phyloP scores from a whole-genome alignment of 2,113 vertebrate species.

The Antechinus flavipes region DNA sequence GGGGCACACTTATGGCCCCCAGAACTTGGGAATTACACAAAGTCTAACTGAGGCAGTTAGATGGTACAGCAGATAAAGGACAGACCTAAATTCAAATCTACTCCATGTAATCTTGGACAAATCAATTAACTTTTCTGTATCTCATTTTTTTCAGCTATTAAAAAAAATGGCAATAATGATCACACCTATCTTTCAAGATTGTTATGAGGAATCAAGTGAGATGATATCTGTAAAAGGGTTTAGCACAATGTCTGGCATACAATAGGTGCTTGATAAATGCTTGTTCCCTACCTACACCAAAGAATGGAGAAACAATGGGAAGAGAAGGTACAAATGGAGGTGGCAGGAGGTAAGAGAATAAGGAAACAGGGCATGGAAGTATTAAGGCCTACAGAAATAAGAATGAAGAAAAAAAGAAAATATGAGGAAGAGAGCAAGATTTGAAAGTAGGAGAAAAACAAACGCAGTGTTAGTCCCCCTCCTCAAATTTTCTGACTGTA shows the following conservation, averaged over 20 bases:
- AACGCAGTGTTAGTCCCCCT: not conserved
- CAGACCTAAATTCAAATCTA: not conserved
- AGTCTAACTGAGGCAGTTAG: not conserved
- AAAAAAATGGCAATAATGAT: not conserved
- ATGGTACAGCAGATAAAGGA: not conserved
- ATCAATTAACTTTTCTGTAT: not conserved
- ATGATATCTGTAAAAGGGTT: not conserved
- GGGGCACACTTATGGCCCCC: not conserved
- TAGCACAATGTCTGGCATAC: not conserved
- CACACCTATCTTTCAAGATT: not conserved
- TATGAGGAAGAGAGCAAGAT: not conserved
- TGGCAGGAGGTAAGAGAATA: not conserved
- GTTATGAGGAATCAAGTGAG: not conserved
- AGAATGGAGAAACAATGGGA: not conserved
- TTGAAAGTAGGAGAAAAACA: not conserved
- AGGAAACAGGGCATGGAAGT: not conserved
- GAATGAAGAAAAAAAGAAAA: not conserved
- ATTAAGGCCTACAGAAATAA: not conserved
- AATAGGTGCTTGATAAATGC: not conserved
- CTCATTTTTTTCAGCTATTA: not conserved
- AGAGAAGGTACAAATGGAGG: too few relatives aligned
- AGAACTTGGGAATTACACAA: not conserved
- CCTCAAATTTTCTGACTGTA: slow-evolving; percentile 46
- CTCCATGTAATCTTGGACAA: not conserved
- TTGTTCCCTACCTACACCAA: not conserved